Base-by-base conservation (phyloP, 53 echinoderm and acorn worm genomes). In the Astropecten irregularis region DNA sequence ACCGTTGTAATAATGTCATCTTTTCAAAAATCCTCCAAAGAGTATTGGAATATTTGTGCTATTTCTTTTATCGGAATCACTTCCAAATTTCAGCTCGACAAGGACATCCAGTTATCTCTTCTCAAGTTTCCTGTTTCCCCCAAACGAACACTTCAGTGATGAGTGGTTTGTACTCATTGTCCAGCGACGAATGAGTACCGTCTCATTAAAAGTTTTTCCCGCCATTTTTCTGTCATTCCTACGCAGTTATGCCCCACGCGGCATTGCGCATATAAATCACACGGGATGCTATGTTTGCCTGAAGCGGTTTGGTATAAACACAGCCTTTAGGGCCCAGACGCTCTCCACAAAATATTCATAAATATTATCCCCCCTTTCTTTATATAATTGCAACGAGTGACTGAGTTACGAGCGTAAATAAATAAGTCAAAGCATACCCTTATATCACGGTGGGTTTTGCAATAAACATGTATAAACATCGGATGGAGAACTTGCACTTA, bases 401-500 rank as follows among this genome's bases (percentile, higher is more conserved):
- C 23, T 76, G 76, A 76, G 20, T 56, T 76, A 76, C 38, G 76
- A 58, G 38, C 39, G 27, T 25, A 76, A 58, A 76, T 76, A 76
- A 76, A 76, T 76, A 76, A 76, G 57, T 58, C 76, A 76, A 76
- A 58, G 15, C 56, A 0, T 19, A 1, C 57, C 58, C 57, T 40
- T 76, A 57, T 76, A 76, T 76, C 29, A 57, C 76, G 18, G 76
- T 13, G 76, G 59, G n/a, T 76, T 76, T 76, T 76, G 76, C 14
- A 76, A 76, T 76, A 76, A 76, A 76, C 76, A 76, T 7, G 28
- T 40, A 16, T 76, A 58, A 76, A 76, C 76, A 76, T 23, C n/a
- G 20, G 40, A 23, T 4, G 40, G 27, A 56, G 39, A 58, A 57
- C 58, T 57, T 40, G 58, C 40, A 40, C 39, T 58, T 42, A 2